These are phyloP conservation scores for Todiramphus saurophagus DNA, from an alignment of 2,113 vertebrate genomes.

Conservation along the genomic window DNA sequence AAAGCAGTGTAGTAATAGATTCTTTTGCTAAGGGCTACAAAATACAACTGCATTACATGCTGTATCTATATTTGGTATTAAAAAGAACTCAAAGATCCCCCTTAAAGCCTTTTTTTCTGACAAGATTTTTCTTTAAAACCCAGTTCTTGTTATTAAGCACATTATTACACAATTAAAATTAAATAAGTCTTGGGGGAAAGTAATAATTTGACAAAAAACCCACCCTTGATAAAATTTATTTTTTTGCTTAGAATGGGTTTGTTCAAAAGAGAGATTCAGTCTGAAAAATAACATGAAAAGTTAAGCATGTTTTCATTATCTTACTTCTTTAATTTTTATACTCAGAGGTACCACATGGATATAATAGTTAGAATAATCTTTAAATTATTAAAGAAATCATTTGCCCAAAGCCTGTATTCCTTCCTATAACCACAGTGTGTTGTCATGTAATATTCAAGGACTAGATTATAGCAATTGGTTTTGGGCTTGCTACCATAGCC, in stretches of 20 bases:
- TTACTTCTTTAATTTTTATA: constrained; percentile 6
- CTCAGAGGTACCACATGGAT: background rate
- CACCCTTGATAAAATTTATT: background rate
- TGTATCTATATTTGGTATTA: constrained; percentile 55
- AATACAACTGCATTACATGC: background rate
- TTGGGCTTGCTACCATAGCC: background rate
- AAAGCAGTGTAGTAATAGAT: background rate
- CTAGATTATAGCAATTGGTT: background rate
- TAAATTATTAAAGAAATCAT: constrained; percentile 45
- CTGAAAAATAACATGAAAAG: constrained; percentile 5
- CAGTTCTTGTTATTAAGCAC: constrained; percentile 39
- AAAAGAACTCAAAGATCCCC: constrained; percentile 22
- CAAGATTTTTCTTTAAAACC: constrained; percentile 51
- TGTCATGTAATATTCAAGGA: constrained; percentile 3
- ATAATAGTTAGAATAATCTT: background rate
- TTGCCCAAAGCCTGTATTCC: background rate
- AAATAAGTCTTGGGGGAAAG: constrained; percentile 44
- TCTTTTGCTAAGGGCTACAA: constrained; percentile 28
- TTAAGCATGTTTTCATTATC: constrained; percentile 28
- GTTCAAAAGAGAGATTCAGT: background rate
- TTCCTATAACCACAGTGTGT: background rate
- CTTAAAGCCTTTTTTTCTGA: constrained; percentile 28
- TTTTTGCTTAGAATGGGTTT: background rate
- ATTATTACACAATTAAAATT: constrained; percentile 61
- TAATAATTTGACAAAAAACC: background rate